Base-by-base conservation (phyloP, 2,888 invertebrate species). In the Crocallis elinguaria region DNA sequence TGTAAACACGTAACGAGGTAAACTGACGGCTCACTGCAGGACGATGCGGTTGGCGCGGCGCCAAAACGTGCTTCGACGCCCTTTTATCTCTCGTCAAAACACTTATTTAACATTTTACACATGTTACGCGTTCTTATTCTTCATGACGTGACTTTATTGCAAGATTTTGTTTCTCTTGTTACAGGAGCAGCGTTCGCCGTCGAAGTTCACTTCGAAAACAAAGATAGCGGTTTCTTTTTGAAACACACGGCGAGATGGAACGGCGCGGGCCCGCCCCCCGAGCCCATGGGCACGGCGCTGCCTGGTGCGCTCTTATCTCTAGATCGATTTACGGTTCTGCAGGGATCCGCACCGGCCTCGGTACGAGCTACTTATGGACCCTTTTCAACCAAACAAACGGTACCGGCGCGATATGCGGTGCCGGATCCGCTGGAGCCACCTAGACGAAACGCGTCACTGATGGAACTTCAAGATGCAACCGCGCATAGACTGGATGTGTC, bases 331-430 rank as follows among this genome's bases (percentile, higher is more conserved):
- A 97, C 98, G 50, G 96, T 98, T 27, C 95, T 98, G 70, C 97
- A 98, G 83, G 97, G 97, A 29, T 96, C 97, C 37, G 96, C 97
- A 66, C 97, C 98, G 16, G 97, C 97, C 23, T 97, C 97, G 16
- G 96, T 98, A 32, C 93, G 98, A 55, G 98, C 98, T 39, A 96
- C 96, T 30, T 98, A 98, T 79, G 98, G 98, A 3, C 98, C 98
- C 5, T 98, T 98, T 88, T 97, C 97, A 67, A 98, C 98, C 46
- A 98, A 98, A 78, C 98, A 98, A 87, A 98, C 98, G 0, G 97
- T 98, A 29, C 97, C 98, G 29, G 97, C 97, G 1, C 93, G 96
- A 38, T 97, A 96, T 78, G 95, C 97, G 56, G 96, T 97, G 41
- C 97, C 97, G 4, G 97, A 97, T 83, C 95, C 95, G 0, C 84